These are phyloP conservation scores for Chromis chromis DNA, from an alignment of 2,797 vertebrate species.

Conservation along the genomic window DNA sequence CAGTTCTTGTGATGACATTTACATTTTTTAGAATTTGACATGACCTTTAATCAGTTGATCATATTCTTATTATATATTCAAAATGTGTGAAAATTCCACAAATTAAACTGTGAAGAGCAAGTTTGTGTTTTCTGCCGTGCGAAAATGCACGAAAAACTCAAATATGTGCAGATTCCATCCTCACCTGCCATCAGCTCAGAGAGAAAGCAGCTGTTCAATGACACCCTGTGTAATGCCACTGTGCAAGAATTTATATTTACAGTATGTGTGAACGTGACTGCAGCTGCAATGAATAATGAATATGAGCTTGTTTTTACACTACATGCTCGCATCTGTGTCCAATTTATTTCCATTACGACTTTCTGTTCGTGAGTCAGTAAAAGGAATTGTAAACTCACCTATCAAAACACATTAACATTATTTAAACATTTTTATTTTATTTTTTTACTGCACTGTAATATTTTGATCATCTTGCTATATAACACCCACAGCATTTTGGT, in stretches of 20 bases:
- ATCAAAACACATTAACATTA: background rate
- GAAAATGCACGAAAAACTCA: background rate
- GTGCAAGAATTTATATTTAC: too few species aligned
- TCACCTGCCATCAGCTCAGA: slow-evolving; percentile 16
- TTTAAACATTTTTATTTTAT: background rate
- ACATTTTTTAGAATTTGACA: background rate
- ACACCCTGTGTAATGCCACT: background rate
- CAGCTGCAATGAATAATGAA: background rate
- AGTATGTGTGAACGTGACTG: too few species aligned
- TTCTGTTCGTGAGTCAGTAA: too few species aligned
- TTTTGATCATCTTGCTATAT: background rate
- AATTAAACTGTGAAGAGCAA: background rate
- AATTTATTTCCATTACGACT: too few species aligned
- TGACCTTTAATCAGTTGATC: background rate
- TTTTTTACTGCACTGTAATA: background rate
- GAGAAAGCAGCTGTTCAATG: slow-evolving; percentile 12
- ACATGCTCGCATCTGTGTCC: background rate
- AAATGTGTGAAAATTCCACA: background rate
- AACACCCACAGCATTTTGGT: background rate
- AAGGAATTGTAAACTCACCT: background rate
- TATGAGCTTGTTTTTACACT: background rate
- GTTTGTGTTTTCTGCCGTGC: background rate
- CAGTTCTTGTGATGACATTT: background rate
- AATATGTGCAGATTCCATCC: background rate
- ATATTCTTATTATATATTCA: too few species aligned